Evolutionary conservation across 1,140 invertebrate species (phyloP), one percentile per base, ranked within the genome.

Genomic region (Drosophila rhopaloa): DNA sequence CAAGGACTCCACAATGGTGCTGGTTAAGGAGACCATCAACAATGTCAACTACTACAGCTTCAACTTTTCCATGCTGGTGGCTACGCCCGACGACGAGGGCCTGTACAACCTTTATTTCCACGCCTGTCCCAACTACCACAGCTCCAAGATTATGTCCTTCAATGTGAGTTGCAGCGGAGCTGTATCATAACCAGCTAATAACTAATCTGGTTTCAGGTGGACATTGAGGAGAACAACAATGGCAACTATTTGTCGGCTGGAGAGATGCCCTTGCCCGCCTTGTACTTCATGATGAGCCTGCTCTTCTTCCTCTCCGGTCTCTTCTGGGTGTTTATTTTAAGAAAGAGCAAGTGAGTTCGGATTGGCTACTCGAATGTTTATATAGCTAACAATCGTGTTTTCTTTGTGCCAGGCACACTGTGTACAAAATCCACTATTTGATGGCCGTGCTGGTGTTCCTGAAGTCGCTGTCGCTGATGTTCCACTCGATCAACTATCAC

Each of bases 401-500:
- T 14, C 4, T 7, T 37, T 53, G 10, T 11, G 10, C 40, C 78
- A 96, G 96, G 61, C 95, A 97, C 84, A 95, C 96, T 3, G 97
- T 99, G 0, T 99, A 97, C 93, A 97, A 98, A 93, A 98, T 99
- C 67, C 99, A 99, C 92, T 98, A 98, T 65, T 94, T 99, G 46
- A 99, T 99, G 99, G 96, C 97, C 44, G 95, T 97, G 5, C 93
- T 99, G 50, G 97, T 99, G 1, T 98, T 97, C 85, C 93, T 99
- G 7, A 99, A 99, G 92, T 96, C 98, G 0, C 90, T 99, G 9
- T 98, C 98, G 0, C 92, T 99, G 43, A 94, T 99, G 38, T 99
- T 99, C 92, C 98, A 99, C 92, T 97, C 97, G 56, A 97, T 99
- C 19, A 99, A 99, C 93, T 99, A 96, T 92, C 97, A 99, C 91